Evolutionary conservation across 2,113 vertebrate species (phyloP).

Genomic region (Pachycephala philippinensis): DNA sequence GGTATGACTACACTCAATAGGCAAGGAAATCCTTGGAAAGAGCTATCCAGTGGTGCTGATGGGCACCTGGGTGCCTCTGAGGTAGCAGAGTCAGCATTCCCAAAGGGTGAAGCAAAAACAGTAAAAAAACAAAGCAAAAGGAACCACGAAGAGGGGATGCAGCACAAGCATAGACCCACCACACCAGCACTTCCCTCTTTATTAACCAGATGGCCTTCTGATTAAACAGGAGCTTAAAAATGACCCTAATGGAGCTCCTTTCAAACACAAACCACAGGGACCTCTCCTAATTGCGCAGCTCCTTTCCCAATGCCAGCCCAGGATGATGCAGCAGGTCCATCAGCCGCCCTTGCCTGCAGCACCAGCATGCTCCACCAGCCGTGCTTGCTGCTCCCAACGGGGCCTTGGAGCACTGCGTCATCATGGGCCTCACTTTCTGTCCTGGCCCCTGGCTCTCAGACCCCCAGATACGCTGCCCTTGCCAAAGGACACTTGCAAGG

Average conservation of each 20-base stretch:
- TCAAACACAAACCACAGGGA: not conserved
- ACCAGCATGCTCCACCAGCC: fast-evolving
- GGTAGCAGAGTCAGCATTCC: not conserved
- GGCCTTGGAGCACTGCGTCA: fast-evolving
- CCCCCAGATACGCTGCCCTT: fast-evolving
- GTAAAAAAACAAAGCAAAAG: not conserved
- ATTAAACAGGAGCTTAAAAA: not conserved
- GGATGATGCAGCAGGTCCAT: not conserved
- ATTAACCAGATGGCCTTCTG: not conserved
- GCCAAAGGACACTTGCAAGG: not conserved
- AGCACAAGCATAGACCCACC: not conserved
- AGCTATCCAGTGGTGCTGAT: not conserved
- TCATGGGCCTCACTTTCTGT: not conserved
- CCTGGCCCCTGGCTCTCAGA: not conserved
- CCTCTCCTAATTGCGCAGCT: not conserved
- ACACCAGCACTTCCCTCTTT: not conserved
- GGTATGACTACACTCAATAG: fast-evolving
- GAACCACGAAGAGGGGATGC: not conserved
- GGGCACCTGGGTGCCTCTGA: not conserved
- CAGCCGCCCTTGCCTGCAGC: fast-evolving
- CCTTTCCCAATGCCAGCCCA: not conserved
- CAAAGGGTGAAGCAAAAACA: not conserved
- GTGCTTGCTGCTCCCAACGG: fast-evolving
- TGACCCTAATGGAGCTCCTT: not conserved
- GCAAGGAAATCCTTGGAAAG: not conserved